Evolutionary conservation across 2,888 invertebrate species (phyloP).

Genomic region (Platycheirus rosarum): DNA sequence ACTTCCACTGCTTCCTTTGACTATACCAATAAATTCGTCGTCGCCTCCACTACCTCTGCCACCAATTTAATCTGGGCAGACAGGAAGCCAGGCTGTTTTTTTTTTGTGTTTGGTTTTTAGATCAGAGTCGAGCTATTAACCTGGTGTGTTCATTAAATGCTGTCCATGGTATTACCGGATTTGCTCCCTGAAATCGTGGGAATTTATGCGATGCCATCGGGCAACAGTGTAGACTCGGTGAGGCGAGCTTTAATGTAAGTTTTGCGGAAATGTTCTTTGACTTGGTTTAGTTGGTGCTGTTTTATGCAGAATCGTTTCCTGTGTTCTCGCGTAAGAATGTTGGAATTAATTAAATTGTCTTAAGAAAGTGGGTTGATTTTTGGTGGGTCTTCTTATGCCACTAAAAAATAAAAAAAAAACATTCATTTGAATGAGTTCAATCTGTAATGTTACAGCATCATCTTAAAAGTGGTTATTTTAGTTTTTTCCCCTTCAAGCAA

Average conservation of each 20-base stretch:
- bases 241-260: conserved; percentile 57
- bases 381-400: not conserved
- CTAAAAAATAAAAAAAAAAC: too few relatives aligned
- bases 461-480: too few relatives aligned
- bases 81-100: conserved; percentile 56
- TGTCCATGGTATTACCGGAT: conserved; percentile 51
- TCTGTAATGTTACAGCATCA: too few relatives aligned
- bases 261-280: conserved; percentile 69
- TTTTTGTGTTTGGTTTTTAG: conserved; percentile 46
- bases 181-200: conserved; percentile 71
- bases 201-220: conserved; percentile 60
- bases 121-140: conserved; percentile 64
- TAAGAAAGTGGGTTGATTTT: not conserved
- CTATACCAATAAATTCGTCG: conserved; percentile 10
- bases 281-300: conserved; percentile 26
- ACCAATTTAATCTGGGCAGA: conserved; percentile 36
- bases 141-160: conserved; percentile 70
- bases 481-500: not conserved
- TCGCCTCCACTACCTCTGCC: conserved; percentile 25
- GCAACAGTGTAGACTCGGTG: conserved; percentile 34
- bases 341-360: conserved; percentile 57
- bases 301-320: conserved; percentile 22
- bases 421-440: too few relatives aligned
- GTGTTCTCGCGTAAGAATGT: conserved; percentile 27
- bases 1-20: conserved; percentile 32